phyloP scores from a whole-genome alignment of 2,888 invertebrate species.

The Zhuqinia jingwanae region DNA sequence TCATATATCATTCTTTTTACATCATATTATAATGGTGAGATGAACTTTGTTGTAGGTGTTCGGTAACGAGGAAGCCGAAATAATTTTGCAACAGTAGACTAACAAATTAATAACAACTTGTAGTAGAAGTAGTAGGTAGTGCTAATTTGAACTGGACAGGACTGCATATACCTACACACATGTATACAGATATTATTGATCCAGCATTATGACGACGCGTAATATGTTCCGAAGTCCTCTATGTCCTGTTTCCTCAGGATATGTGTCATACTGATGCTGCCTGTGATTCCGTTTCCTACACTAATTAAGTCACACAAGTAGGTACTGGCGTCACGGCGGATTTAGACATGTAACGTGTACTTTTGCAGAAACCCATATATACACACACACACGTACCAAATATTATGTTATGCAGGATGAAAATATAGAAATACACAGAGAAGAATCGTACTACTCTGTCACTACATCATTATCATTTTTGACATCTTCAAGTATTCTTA shows the following conservation, averaged over 20 bases:
- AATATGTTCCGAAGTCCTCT: neutral
- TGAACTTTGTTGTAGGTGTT: neutral
- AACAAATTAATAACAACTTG: neutral
- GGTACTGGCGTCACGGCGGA: constrained; percentile 14
- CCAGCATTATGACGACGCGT: too few relatives aligned
- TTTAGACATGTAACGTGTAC: constrained; percentile 5
- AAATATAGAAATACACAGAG: too few relatives aligned
- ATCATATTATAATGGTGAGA: neutral
- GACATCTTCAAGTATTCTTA: constrained; percentile 60
- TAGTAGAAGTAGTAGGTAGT: neutral
- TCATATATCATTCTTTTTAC: neutral
- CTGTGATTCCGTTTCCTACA: constrained; percentile 66
- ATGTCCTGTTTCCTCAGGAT: constrained; percentile 69
- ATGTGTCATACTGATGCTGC: constrained; percentile 65
- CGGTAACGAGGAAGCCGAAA: neutral
- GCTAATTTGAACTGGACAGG: too few relatives aligned
- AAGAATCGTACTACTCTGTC: too few relatives aligned
- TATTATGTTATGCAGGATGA: too few relatives aligned
- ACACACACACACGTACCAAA: neutral
- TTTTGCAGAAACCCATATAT: neutral
- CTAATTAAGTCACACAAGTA: constrained; percentile 51
- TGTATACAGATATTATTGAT: too few relatives aligned
- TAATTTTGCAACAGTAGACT: too few relatives aligned
- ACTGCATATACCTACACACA: too few relatives aligned
- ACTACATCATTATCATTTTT: neutral